These are phyloP conservation scores for Alethe diademata DNA, from an alignment of 2,113 vertebrate genomes.

Conservation along the genomic window DNA sequence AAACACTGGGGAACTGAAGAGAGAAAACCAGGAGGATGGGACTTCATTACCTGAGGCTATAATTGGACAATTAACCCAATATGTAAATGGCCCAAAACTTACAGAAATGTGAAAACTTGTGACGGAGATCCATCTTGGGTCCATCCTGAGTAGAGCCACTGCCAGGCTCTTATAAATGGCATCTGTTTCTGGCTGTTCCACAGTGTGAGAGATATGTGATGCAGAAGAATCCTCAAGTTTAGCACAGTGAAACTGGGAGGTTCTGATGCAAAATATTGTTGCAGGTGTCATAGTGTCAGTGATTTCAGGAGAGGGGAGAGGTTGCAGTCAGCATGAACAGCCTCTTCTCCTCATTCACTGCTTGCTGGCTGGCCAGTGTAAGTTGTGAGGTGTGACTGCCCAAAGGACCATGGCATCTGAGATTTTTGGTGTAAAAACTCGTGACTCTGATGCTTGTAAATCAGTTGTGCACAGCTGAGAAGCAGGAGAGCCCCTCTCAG, in stretches of 20 bases:
- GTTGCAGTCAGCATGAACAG: neutral
- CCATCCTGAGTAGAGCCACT: neutral
- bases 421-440: neutral
- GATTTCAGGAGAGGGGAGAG: neutral
- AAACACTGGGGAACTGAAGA: too few relatives aligned
- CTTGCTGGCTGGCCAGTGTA: neutral
- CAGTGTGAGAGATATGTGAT: accelerated
- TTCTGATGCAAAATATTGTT: neutral
- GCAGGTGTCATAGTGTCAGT: accelerated
- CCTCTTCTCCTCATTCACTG: neutral
- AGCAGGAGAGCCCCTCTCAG: neutral
- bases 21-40: neutral
- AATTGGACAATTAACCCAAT: neutral
- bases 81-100: neutral
- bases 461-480: neutral
- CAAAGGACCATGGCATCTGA: neutral
- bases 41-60: neutral
- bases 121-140: neutral
- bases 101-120: neutral
- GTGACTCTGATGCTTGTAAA: neutral
- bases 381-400: neutral
- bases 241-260: neutral
- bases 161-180: neutral
- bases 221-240: neutral
- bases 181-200: accelerated